These are phyloP conservation scores for Gambusia holbrooki DNA, from an alignment of 2,113 vertebrate genomes.

Conservation along the genomic window DNA sequence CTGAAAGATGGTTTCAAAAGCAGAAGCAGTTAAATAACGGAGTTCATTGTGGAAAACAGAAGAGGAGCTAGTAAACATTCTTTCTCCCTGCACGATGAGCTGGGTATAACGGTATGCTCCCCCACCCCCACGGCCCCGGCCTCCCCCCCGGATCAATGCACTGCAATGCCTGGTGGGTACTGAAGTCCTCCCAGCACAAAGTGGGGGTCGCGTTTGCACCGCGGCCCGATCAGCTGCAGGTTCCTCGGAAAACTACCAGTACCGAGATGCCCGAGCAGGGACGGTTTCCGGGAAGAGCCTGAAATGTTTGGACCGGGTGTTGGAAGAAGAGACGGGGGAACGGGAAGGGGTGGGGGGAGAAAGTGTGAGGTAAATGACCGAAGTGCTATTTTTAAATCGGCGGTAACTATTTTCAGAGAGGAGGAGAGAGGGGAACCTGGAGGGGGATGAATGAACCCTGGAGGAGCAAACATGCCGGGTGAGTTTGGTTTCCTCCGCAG, in stretches of 20 bases:
- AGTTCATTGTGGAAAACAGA: no score
- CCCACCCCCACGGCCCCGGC: neutral
- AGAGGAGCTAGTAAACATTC: neutral
- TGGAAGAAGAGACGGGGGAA: conserved; percentile 27
- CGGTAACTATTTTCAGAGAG: conserved; percentile 44
- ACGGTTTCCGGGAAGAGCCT: conserved; percentile 75
- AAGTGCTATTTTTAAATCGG: conserved; percentile 50
- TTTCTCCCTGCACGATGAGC: neutral
- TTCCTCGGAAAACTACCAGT: conserved; percentile 72
- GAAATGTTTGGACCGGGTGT: conserved; percentile 74
- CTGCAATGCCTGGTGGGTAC: conserved; percentile 67
- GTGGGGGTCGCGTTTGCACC: conserved; percentile 13
- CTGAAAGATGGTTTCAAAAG: neutral
- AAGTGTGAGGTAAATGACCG: conserved; percentile 64
- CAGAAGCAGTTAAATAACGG: neutral
- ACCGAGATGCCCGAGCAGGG: conserved; percentile 66
- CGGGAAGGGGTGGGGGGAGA: conserved; percentile 16
- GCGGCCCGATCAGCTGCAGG: conserved; percentile 35
- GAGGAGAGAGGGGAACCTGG: conserved; percentile 40
- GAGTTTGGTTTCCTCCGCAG: conserved; percentile 26
- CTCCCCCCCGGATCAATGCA: conserved; percentile 19
- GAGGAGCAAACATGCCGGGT: neutral
- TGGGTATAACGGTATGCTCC: conserved; percentile 45
- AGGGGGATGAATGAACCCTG: conserved; percentile 45
- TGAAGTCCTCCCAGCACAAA: conserved; percentile 62